A percentile compares a stretch with the other conserved stretches of the same genome.
These are phyloP conservation scores for Cardiocondyla obscurior DNA, from an alignment of 1,140 invertebrate genomes.

Conservation along the genomic window DNA sequence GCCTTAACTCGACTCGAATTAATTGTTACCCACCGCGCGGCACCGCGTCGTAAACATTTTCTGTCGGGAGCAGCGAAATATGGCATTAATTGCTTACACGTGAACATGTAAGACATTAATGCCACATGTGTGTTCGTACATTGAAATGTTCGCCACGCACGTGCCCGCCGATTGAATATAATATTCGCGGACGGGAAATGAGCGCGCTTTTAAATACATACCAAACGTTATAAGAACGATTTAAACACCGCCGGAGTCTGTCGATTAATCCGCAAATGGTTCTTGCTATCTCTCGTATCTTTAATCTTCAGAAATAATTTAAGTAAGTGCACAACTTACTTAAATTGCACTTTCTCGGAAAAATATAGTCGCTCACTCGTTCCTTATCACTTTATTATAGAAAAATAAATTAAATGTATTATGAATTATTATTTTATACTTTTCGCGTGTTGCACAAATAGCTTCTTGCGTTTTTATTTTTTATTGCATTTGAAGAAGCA, in stretches of 20 bases:
- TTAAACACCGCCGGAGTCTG: not conserved
- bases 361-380: not conserved
- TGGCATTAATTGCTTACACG: slow-evolving; percentile 13
- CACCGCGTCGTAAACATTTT: slow-evolving; percentile 47
- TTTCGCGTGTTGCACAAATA: not conserved
- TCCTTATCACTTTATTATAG: not conserved
- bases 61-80: not conserved
- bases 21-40: slow-evolving; percentile 29
- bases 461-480: not conserved
- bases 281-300: not conserved
- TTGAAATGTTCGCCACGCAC: not conserved
- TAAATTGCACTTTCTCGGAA: not conserved
- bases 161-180: not conserved
- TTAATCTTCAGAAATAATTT: not conserved
- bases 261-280: not conserved
- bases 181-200: not conserved
- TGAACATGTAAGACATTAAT: too few species aligned
- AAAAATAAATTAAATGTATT: not conserved
- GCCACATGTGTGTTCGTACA: too few species aligned
- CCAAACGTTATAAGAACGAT: not conserved
- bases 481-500: not conserved
- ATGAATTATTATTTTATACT: not conserved
- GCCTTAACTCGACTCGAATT: slow-evolving; percentile 51
- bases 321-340: not conserved
- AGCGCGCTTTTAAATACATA: not conserved